These are phyloP conservation scores for Sylvicola cinctus DNA, from an alignment of 2,888 invertebrate species.

Conservation along the genomic window DNA sequence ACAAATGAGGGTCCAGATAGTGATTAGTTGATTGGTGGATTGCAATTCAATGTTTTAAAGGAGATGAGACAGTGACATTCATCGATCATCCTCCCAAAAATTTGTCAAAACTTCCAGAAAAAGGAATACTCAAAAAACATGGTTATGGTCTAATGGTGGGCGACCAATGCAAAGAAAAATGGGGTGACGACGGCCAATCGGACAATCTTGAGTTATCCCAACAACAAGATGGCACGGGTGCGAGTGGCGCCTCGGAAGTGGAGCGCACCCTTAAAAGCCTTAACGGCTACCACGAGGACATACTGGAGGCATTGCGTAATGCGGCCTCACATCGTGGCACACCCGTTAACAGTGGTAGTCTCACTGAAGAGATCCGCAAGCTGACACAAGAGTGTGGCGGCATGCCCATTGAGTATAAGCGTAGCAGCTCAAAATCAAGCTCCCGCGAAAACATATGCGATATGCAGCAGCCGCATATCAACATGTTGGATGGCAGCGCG, in stretches of 20 bases:
- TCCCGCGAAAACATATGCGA: constrained; percentile 61
- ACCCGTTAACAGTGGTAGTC: constrained; percentile 40
- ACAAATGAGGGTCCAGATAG: no score
- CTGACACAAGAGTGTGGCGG: constrained; percentile 39
- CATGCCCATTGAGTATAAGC: constrained; percentile 32
- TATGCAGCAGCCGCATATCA: constrained; percentile 35
- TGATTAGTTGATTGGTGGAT: no score
- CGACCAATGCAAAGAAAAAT: constrained; percentile 49
- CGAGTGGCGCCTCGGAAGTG: constrained; percentile 45
- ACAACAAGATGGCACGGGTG: constrained; percentile 39
- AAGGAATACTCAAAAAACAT: constrained; percentile 80
- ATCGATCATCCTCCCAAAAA: constrained; percentile 60
- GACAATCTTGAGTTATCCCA: constrained; percentile 47
- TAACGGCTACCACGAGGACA: constrained; percentile 83
- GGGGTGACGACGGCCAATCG: constrained; percentile 46
- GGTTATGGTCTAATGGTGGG: constrained; percentile 57
- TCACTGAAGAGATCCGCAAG: constrained; percentile 47
- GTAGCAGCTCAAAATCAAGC: constrained; percentile 30
- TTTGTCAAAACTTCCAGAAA: constrained; percentile 60
- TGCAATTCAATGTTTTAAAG: constrained; percentile 12
- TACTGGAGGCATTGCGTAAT: constrained; percentile 70
- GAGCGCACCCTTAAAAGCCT: constrained; percentile 73
- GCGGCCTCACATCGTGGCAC: constrained; percentile 54
- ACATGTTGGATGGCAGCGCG: constrained; percentile 24
- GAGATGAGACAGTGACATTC: constrained; percentile 62